Conservation (phyloP, 2,797 vertebrate species). For the Artibeus lituratus region DNA sequence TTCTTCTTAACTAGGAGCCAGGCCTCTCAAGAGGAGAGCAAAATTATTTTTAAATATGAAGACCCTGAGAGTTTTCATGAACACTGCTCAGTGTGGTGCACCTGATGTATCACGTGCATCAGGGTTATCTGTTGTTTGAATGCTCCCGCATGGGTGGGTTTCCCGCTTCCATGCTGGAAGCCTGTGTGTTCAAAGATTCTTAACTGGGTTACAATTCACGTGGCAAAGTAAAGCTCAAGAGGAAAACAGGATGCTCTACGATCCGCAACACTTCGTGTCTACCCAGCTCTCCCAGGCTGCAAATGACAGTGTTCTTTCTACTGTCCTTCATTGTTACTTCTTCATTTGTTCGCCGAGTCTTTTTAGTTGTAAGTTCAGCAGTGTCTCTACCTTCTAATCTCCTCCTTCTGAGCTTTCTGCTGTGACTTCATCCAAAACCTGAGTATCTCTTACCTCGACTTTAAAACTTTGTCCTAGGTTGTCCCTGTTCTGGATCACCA, state of each 20-base stretch:
- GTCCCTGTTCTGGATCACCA: not conserved
- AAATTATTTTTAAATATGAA: not conserved
- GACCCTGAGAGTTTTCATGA: not conserved
- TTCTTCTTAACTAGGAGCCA: not conserved
- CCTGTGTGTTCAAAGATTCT: not conserved
- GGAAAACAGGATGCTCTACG: not conserved
- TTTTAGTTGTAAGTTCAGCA: not conserved
- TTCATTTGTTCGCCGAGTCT: not conserved
- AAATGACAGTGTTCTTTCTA: not conserved
- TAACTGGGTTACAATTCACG: not conserved
- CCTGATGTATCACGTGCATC: not conserved
- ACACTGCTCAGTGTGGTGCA: not conserved
- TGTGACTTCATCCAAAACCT: not conserved
- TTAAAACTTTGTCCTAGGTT: not conserved
- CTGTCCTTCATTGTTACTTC: not conserved
- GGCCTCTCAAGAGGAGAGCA: not conserved
- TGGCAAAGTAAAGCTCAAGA: not conserved
- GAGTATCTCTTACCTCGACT: not conserved
- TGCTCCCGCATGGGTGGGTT: not conserved
- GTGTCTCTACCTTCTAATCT: not conserved
- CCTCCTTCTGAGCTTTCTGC: not conserved
- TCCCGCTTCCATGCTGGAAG: not conserved
- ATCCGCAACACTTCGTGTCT: not conserved
- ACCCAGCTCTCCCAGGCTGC: not conserved
- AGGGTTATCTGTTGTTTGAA: not conserved